A percentile compares a stretch with the other conserved stretches of the same genome.
Evolutionary conservation across 1,140 invertebrate species (phyloP).

Genomic region (Olivierus martensii): DNA sequence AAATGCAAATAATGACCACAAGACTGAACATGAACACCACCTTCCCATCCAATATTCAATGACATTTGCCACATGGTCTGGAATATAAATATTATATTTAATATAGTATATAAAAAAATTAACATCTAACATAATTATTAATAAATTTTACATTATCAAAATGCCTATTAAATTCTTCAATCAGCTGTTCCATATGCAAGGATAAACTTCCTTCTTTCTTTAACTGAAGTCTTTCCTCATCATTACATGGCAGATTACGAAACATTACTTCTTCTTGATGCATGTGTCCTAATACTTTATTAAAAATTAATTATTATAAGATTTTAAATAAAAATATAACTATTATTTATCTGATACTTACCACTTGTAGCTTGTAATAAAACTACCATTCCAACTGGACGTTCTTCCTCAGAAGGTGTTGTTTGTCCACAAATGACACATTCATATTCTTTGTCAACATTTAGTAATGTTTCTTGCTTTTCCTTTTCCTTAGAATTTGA

Average conservation of each 20-base stretch:
- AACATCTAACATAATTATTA: no score
- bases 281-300: constrained; percentile 53
- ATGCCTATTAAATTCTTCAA: constrained; percentile 51
- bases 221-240: constrained; percentile 40
- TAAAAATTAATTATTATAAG: background rate
- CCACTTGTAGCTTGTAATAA: constrained; percentile 65
- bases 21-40: constrained; percentile 85
- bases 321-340: no score
- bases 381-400: constrained; percentile 81
- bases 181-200: constrained; percentile 44
- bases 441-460: constrained; percentile 52
- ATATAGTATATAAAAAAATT: no score
- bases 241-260: constrained; percentile 45
- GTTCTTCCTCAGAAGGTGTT: constrained; percentile 62
- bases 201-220: constrained; percentile 32
- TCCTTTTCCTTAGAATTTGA: no score
- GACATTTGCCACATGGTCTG: constrained; percentile 67
- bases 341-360: constrained; percentile 17
- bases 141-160: constrained; percentile 49
- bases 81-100: constrained; percentile 16
- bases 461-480: background rate
- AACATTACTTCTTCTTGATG: constrained; percentile 39
- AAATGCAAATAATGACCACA: constrained; percentile 93
- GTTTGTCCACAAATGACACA: constrained; percentile 93
- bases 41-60: constrained; percentile 79